Base-by-base conservation (phyloP, 2,113 vertebrate species). In the Tursiops truncatus region DNA sequence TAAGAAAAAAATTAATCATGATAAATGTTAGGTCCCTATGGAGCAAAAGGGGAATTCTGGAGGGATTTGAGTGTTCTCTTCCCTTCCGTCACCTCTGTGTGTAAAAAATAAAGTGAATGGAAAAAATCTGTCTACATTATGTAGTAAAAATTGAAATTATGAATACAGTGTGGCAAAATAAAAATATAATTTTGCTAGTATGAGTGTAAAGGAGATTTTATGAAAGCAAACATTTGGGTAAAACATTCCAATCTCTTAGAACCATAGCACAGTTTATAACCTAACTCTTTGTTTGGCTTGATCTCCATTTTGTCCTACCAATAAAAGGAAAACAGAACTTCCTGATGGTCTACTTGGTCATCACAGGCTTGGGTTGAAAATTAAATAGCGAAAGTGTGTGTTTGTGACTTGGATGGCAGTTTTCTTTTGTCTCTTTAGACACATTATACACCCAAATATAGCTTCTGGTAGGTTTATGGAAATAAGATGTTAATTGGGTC, bases 11-110 rank as follows among this genome's bases (percentile, higher is more conserved):
- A 97, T 91, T 96, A 98, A 98, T 97, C 79, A 13, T 56, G 70
- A 97, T 98, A 98, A 98, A 97, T 97, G 94, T 98, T 98, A 89
- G 84, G 89, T 98, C 98, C 98, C 98, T 25, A 17, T 74, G 92
- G 98, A 97, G 96, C 91, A 91, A 93, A 96, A 98, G 95, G 0
- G 26, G 97, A 97, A 91, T 91, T 95, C 96, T 96, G 87, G 50
- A 20, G 97, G 82, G 93, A 95, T 89, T 50, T 50, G 60, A 90
- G 76, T 5, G 53, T 95, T 95, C 62, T 96, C 58, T 80, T 76
- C 65, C 47, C 21, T 80, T 89, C 80, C 14, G 8, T 92, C 93
- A 44, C 63, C n/a, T 71, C 63, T 13, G 44, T 1, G 38, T n/a
- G 87, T 13, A 56, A 80, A 80, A 98, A 98, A 97, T 76, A 96